Evolutionary conservation across 2,113 vertebrate species (phyloP).

Genomic region (Serinus canaria): DNA sequence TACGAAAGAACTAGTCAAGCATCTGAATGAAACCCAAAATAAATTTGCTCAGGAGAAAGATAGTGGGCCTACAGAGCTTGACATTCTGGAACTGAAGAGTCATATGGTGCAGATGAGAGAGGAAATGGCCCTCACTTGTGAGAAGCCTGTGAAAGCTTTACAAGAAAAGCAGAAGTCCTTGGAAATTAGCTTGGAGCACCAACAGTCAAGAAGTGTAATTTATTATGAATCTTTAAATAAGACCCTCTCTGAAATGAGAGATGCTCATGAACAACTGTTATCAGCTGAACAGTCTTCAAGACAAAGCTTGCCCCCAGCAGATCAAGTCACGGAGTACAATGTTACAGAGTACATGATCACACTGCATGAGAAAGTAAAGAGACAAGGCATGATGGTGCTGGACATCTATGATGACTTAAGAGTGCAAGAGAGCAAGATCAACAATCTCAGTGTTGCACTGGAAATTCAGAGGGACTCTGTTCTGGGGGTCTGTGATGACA

Average conservation of each 20-base stretch:
- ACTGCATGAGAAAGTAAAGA: conserved; percentile 69
- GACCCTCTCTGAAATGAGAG: conserved; percentile 71
- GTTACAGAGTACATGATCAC: conserved; percentile 55
- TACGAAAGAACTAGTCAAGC: conserved; percentile 59
- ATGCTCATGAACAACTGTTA: conserved; percentile 58
- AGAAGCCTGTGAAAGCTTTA: conserved; percentile 69
- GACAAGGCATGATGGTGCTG: conserved; percentile 69
- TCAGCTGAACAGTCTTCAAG: not conserved
- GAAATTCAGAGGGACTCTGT: conserved; percentile 64
- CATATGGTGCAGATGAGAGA: conserved; percentile 63
- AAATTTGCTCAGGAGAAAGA: conserved; percentile 50
- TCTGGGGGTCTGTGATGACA: conserved; percentile 63
- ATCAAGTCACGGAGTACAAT: conserved; percentile 6
- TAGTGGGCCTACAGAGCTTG: conserved; percentile 35
- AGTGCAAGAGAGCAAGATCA: conserved; percentile 72
- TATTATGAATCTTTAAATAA: conserved; percentile 75
- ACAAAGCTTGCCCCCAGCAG: not conserved
- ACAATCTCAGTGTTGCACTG: conserved; percentile 68
- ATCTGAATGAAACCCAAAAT: conserved; percentile 72
- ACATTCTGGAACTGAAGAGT: conserved; percentile 70
- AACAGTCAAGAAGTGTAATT: conserved; percentile 45
- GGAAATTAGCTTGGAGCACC: conserved; percentile 57
- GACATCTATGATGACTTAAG: conserved; percentile 70
- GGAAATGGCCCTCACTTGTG: conserved; percentile 62
- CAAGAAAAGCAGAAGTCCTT: conserved; percentile 69